Conservation (phyloP, 2,797 vertebrate species). For the Cetoscarus ocellatus region DNA sequence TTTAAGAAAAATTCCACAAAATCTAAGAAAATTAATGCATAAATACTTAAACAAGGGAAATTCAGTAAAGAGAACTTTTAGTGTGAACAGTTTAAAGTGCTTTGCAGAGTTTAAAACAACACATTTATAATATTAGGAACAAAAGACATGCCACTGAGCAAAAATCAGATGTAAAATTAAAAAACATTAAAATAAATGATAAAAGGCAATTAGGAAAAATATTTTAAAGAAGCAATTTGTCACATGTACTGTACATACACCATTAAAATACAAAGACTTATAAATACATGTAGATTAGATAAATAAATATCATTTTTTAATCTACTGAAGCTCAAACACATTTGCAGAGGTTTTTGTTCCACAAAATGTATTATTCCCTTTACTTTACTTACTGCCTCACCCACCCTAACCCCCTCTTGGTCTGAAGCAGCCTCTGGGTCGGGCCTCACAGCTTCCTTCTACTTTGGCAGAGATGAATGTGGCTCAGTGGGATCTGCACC, state of each 20-base stretch:
- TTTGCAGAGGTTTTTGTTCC: constrained; percentile 10
- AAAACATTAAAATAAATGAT: too few relatives aligned
- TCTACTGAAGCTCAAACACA: constrained; percentile 7
- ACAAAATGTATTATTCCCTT: constrained; percentile 23
- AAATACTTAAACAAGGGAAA: too few relatives aligned
- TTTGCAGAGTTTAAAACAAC: too few relatives aligned
- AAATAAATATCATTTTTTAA: neutral
- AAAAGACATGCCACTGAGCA: too few relatives aligned
- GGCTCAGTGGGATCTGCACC: constrained; percentile 68
- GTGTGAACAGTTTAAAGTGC: too few relatives aligned
- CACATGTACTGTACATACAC: neutral
- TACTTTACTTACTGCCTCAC: constrained; percentile 13
- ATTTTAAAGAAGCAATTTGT: too few relatives aligned
- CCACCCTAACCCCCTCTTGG: constrained; percentile 9
- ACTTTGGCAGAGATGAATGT: constrained; percentile 88
- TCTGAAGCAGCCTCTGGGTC: constrained; percentile 40
- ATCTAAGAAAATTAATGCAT: too few relatives aligned
- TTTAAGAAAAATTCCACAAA: too few relatives aligned
- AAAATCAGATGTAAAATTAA: too few relatives aligned
- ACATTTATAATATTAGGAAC: too few relatives aligned
- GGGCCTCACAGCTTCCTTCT: constrained; percentile 14
- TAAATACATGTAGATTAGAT: neutral
- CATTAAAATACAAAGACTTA: neutral
- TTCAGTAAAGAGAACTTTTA: too few relatives aligned
- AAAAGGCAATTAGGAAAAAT: too few relatives aligned